Conservation (phyloP, 1,140 invertebrate species). For the Dendroctonus ponderosae region DNA sequence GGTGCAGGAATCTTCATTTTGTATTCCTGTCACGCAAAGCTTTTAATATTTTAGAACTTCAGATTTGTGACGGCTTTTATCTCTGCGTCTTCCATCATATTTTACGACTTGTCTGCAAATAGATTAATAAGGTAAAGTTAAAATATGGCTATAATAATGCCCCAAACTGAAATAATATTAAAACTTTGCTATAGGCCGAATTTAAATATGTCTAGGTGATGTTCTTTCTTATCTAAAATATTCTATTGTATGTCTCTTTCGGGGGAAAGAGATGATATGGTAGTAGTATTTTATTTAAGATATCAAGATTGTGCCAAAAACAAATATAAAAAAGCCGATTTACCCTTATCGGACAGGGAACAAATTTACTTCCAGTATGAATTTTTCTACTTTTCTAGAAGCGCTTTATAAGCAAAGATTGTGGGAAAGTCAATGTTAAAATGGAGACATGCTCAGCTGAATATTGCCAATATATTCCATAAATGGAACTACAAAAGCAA, state of each 20-base stretch:
- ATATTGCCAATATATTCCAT: conserved; percentile 11
- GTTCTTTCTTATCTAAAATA: conserved; percentile 18
- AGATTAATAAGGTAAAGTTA: conserved; percentile 28
- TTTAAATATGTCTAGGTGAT: conserved; percentile 10
- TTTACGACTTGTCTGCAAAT: conserved; percentile 21
- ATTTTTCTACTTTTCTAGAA: conserved; percentile 12
- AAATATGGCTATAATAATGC: conserved; percentile 23
- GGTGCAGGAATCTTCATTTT: conserved; percentile 17
- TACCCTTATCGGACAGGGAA: background rate
- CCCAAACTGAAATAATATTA: conserved; percentile 1
- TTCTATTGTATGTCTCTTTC: conserved; percentile 12
- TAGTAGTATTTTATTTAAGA: conserved; percentile 15
- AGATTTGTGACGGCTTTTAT: conserved; percentile 28
- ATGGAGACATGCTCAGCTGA: conserved; percentile 7
- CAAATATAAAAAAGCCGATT: conserved; percentile 11
- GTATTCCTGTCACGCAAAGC: conserved; percentile 17
- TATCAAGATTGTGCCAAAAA: conserved; percentile 9
- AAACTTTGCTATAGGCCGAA: conserved; percentile 19
- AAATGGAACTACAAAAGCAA: conserved; percentile 9
- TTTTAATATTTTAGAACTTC: conserved; percentile 29
- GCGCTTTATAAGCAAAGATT: conserved; percentile 16
- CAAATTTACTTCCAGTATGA: conserved; percentile 6
- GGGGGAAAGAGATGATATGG: conserved; percentile 9
- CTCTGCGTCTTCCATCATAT: conserved; percentile 21
- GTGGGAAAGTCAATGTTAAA: conserved; percentile 18